These are phyloP conservation scores for Neodiprion lecontei DNA, from an alignment of 1,140 invertebrate genomes.

Conservation along the genomic window DNA sequence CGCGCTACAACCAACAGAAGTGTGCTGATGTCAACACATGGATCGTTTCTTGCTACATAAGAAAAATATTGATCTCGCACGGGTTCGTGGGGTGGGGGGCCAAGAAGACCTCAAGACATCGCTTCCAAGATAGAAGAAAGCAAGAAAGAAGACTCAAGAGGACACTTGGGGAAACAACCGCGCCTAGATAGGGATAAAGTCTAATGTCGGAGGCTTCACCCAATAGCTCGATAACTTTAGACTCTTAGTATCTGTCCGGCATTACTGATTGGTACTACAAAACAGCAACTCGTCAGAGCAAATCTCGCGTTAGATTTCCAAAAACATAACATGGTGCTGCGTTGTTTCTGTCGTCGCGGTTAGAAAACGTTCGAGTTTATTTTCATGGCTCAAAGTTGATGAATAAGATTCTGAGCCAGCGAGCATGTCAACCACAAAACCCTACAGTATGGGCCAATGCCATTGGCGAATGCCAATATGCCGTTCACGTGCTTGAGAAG, in stretches of 20 bases:
- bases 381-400: not conserved
- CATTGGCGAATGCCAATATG: not conserved
- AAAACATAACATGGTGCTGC: too few species aligned
- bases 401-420: not conserved
- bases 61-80: slow-evolving; percentile 29
- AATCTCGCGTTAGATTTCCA: too few species aligned
- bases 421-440: not conserved
- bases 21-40: not conserved
- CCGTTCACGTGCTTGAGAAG: not conserved
- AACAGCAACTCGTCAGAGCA: too few species aligned
- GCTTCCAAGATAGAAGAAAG: slow-evolving; percentile 56
- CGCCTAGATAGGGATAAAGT: slow-evolving; percentile 24
- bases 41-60: not conserved
- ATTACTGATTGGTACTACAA: too few species aligned
- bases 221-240: not conserved
- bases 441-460: not conserved
- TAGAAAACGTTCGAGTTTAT: not conserved
- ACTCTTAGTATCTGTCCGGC: not conserved
- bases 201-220: not conserved
- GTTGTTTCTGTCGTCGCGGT: not conserved
- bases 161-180: slow-evolving; percentile 29
- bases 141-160: slow-evolving; percentile 61
- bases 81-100: slow-evolving; percentile 45
- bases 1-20: not conserved
- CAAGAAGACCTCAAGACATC: slow-evolving; percentile 54